These are phyloP conservation scores for Drosophila nannoptera DNA, from an alignment of 1,140 invertebrate genomes.

Conservation along the genomic window DNA sequence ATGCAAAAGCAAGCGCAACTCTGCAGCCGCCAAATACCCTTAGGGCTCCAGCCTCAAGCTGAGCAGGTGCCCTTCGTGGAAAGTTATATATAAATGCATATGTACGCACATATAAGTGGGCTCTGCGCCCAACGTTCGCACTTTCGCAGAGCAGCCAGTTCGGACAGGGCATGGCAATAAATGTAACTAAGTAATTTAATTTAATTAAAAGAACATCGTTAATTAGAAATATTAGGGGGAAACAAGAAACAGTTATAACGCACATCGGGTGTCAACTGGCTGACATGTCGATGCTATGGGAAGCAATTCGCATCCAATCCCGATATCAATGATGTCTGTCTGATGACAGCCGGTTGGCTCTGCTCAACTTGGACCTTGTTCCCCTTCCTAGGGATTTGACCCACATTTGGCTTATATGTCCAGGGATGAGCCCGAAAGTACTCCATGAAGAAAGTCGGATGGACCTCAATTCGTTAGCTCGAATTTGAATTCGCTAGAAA, in stretches of 20 bases:
- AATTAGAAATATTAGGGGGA: constrained; percentile 16
- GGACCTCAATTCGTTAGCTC: too few species aligned
- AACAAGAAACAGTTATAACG: neutral
- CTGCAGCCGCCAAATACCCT: neutral
- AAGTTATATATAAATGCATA: too few species aligned
- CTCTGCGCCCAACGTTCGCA: too few species aligned
- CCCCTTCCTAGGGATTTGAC: constrained; percentile 15
- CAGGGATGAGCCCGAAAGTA: constrained; percentile 3
- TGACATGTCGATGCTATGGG: constrained; percentile 41
- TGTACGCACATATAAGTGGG: too few species aligned
- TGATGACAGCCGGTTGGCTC: constrained; percentile 63
- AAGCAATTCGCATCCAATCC: constrained; percentile 45
- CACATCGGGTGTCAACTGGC: neutral
- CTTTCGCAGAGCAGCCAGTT: neutral
- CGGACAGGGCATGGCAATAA: constrained; percentile 17
- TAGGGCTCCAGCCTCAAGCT: neutral
- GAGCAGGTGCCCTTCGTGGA: neutral
- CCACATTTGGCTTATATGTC: constrained; percentile 30
- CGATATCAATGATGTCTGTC: constrained; percentile 62
- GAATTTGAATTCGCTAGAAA: too few species aligned
- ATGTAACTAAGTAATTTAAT: constrained; percentile 41
- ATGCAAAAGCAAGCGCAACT: too few species aligned
- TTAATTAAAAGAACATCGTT: constrained; percentile 32
- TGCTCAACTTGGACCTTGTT: constrained; percentile 57
- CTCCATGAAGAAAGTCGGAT: too few species aligned